Evolutionary conservation across 1,140 invertebrate genomes (phyloP), one percentile per base, ranked within the genome.

Genomic region (Zaprionus tsacasi): DNA sequence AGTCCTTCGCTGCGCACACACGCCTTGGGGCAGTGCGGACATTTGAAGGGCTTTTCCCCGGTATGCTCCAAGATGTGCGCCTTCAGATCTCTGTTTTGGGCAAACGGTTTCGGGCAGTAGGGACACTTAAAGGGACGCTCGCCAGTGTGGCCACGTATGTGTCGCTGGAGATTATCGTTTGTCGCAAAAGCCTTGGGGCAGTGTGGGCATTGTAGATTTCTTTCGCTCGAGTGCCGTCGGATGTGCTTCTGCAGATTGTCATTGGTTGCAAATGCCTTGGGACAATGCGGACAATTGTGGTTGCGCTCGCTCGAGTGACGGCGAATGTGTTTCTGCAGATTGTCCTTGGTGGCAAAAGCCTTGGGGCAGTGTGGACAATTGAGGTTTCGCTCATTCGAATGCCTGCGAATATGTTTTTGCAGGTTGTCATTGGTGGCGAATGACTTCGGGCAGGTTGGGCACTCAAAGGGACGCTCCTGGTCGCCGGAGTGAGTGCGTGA

Each of bases 211-310:
- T 75, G 60, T 0, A 75, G 30, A 0, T 59, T 70, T 1, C 67
- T 6, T 12, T 75, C 72, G n/a, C 67, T 75, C 1, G 67, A 70
- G 30, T 75, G 72, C 6, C 72, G 15, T 2, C 72, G 67, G 5
- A 75, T 70, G 55, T 75, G 72, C 72, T 75, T 75, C 36, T 75
- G 72, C 30, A 75, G 67, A 36, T 75, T 75, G 15, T 75, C 72
- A 11, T 75, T 75, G 27, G 72, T 75, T 2, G 72, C 72, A 54
- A 75, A 75, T 2, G 72, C 72, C 21, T 75, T 75, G 10, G 72
- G 72, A 13, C 72, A 75, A 30, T 70, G 72, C 11, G 72, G 72
- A 13, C 72, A 75, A 6, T 36, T 36, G 6, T 70, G 45, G 1
- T 54, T 75, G 6, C 72, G 43, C n/a, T 75, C 72, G 12, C 67